Evolutionary conservation across 2,888 invertebrate genomes (phyloP).

Genomic region (Epistrophe grossulariae): DNA sequence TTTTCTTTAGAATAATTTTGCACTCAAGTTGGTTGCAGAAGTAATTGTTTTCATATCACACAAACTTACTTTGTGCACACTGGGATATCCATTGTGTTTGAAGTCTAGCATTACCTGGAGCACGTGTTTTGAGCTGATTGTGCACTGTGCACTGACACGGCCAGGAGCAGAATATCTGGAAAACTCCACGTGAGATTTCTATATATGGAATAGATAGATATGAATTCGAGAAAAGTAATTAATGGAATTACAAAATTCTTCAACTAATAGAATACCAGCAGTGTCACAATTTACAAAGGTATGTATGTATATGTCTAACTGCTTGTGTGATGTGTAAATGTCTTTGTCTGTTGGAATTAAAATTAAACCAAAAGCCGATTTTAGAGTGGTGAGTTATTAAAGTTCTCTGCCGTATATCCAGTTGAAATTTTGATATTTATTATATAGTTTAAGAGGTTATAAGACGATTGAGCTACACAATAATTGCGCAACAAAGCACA

Average conservation of each 20-base stretch:
- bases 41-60: slow-evolving; percentile 68
- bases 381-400: background rate
- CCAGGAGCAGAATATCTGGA: background rate
- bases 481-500: background rate
- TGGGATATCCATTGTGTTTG: slow-evolving; percentile 36
- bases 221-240: slow-evolving; percentile 61
- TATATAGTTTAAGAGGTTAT: background rate
- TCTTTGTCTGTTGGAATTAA: background rate
- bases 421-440: background rate
- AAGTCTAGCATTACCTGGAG: slow-evolving; percentile 24
- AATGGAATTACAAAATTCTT: slow-evolving; percentile 65
- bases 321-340: background rate
- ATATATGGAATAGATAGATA: slow-evolving; percentile 17
- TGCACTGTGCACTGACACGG: slow-evolving; percentile 23
- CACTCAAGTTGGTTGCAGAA: slow-evolving; percentile 57
- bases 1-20: slow-evolving; percentile 58
- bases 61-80: slow-evolving; percentile 52
- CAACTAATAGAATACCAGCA: slow-evolving; percentile 63
- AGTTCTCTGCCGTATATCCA: background rate
- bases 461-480: background rate
- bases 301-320: background rate
- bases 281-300: slow-evolving; percentile 16
- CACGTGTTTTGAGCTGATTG: slow-evolving; percentile 54
- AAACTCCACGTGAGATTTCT: slow-evolving; percentile 22
- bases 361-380: slow-evolving; percentile 20